Base-by-base conservation (phyloP, 2,888 invertebrate genomes). In the Idaea dimidiata region DNA sequence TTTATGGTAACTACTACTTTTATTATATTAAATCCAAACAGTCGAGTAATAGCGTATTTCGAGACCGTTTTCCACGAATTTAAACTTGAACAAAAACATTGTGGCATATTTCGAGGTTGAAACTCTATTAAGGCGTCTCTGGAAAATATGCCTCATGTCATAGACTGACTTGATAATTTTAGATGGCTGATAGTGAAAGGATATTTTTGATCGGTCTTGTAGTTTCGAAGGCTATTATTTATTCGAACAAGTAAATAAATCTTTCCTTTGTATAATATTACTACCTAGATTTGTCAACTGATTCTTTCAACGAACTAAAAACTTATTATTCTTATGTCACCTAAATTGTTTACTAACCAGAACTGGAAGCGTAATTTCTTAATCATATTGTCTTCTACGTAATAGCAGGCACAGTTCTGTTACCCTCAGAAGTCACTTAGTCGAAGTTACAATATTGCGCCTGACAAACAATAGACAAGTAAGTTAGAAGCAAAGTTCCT, bases 1-100 rank as follows among this genome's bases (percentile, higher is more conserved):
- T 43, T 43, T 43, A 43, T 43, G 43, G 43, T 43, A 10, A 43
- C 10, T 43, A 43, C 43, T 43, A 43, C 43, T 43, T 43, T 43
- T 43, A 43, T 43, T 43, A 43, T 43, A 43, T 43, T 43, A 43
- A 43, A 43, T 43, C 43, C 43, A 43, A 43, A 43, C 43, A 43
- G 43, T 43, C 43, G 43, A 43, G 43, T 43, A 8, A 43, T 43
- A 43, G 43, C 10, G 10, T 43, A 43, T 43, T 43, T 43, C 43
- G 14, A 8, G 43, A 43, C 6, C 43, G 43, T 43, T 43, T 43
- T 43, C 43, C 43, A 43, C 43, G 43, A 43, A 43, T 10, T 43
- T 43, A 10, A 43, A 43, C 43, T 8, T 43, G 43, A 43, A 43
- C 14, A 43, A 43, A 43, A 43, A 43, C 43, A 43, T 43, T 14